Conservation (phyloP, 1,140 invertebrate genomes). For the Latrodectus geometricus region DNA sequence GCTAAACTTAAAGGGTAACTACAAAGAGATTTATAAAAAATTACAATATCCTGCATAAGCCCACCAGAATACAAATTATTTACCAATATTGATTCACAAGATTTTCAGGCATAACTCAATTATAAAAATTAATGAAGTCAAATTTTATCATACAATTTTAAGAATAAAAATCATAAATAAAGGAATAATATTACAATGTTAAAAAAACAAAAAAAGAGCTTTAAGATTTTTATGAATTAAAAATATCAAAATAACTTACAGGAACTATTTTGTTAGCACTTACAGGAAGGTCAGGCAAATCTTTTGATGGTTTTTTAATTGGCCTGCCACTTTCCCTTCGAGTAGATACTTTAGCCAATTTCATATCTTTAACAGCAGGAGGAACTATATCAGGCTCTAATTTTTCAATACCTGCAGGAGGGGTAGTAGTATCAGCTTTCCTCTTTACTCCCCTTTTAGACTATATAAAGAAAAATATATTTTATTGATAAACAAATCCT, state of each 20-base stretch:
- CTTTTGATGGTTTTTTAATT: conserved; percentile 88
- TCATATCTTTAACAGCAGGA: conserved; percentile 65
- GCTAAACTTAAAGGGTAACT: too few species aligned
- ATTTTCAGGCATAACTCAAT: too few species aligned
- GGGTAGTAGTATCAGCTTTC: conserved; percentile 97
- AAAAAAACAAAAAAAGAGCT: too few species aligned
- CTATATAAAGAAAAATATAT: not conserved
- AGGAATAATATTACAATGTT: not conserved
- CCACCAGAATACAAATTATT: too few species aligned
- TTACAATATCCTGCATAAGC: too few species aligned
- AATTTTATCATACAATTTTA: too few species aligned
- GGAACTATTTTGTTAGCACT: conserved; percentile 1
- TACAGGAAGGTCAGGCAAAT: conserved; percentile 72
- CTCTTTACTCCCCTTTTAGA: conserved; percentile 91
- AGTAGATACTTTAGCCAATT: conserved; percentile 87
- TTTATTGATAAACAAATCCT: not conserved
- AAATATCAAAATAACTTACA: not conserved
- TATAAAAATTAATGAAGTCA: too few species aligned
- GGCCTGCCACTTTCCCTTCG: conserved; percentile 94
- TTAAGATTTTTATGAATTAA: not conserved
- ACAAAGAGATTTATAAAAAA: too few species aligned
- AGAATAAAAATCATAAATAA: not conserved
- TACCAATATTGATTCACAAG: too few species aligned
- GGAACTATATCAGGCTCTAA: conserved; percentile 67
- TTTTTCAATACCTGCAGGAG: conserved; percentile 69